Evolutionary conservation across 2,797 vertebrate species (phyloP).

Genomic region (Bufotes viridis): DNA sequence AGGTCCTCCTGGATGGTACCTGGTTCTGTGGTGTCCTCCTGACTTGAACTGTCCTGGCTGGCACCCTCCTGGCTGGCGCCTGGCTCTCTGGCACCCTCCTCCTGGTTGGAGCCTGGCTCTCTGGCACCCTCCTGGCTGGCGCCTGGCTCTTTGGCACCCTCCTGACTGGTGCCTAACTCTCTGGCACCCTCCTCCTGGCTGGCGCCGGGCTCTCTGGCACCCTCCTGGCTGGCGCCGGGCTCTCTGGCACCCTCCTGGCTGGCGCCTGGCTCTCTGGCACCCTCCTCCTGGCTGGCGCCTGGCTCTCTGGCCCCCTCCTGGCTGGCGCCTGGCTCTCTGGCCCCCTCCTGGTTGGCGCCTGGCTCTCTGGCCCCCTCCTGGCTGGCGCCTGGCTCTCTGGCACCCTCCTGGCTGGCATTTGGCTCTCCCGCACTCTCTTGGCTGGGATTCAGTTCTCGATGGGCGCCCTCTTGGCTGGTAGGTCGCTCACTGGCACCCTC

Average conservation of each 20-base stretch:
- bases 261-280: not conserved
- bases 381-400: not conserved
- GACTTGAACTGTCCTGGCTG: not conserved
- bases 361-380: not conserved
- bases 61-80: not conserved
- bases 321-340: not conserved
- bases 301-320: not conserved
- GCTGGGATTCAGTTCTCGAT: no score
- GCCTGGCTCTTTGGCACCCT: not conserved
- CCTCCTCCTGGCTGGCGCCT: not conserved
- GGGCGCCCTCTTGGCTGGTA: not conserved
- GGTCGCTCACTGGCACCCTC: not conserved
- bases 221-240: not conserved
- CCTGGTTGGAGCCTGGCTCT: not conserved
- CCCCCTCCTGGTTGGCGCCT: not conserved
- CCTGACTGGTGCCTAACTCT: not conserved
- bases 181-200: not conserved
- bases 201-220: no score
- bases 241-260: rapidly evolving
- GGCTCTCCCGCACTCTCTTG: not conserved
- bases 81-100: not conserved
- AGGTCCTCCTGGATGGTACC: not conserved
- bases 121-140: not conserved
- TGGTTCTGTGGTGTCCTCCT: not conserved
- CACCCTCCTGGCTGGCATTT: not conserved